Conservation (phyloP, 2,113 vertebrate genomes). For the Patagioenas fasciata region DNA sequence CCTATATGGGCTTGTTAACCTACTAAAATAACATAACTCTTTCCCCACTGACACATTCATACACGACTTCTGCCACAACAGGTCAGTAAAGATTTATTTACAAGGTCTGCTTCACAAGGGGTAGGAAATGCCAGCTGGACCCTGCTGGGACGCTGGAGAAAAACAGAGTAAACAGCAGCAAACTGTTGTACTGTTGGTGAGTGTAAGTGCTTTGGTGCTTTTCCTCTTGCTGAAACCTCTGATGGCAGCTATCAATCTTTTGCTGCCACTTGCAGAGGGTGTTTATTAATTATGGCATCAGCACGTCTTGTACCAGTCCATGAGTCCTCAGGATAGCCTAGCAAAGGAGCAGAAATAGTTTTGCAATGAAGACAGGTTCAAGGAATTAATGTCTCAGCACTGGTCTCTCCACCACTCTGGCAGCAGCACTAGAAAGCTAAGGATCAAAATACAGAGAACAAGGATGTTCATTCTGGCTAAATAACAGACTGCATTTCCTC, state of each 20-base stretch:
- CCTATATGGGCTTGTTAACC: neutral
- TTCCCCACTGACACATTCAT: neutral
- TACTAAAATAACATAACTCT: neutral
- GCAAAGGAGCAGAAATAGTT: conserved; percentile 47
- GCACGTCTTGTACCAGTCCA: neutral
- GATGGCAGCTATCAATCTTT: conserved; percentile 18
- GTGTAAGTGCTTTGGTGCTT: neutral
- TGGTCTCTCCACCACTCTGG: conserved; percentile 8
- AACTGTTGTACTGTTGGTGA: neutral
- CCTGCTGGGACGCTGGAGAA: neutral
- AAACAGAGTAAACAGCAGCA: neutral
- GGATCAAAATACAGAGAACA: conserved; percentile 52
- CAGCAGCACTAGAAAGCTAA: neutral
- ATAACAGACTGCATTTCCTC: conserved; percentile 61
- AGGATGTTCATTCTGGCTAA: conserved; percentile 65
- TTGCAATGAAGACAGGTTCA: conserved; percentile 12
- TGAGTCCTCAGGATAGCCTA: conserved; percentile 1
- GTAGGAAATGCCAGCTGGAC: neutral
- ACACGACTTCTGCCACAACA: neutral
- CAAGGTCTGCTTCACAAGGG: neutral
- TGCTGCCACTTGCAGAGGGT: neutral
- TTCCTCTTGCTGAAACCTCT: conserved; percentile 2
- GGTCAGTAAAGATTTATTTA: conserved; percentile 36
- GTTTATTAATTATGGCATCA: conserved; percentile 41
- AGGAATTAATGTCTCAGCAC: neutral